Base-by-base conservation (phyloP, 1,140 invertebrate genomes). In the Apis cerana region DNA sequence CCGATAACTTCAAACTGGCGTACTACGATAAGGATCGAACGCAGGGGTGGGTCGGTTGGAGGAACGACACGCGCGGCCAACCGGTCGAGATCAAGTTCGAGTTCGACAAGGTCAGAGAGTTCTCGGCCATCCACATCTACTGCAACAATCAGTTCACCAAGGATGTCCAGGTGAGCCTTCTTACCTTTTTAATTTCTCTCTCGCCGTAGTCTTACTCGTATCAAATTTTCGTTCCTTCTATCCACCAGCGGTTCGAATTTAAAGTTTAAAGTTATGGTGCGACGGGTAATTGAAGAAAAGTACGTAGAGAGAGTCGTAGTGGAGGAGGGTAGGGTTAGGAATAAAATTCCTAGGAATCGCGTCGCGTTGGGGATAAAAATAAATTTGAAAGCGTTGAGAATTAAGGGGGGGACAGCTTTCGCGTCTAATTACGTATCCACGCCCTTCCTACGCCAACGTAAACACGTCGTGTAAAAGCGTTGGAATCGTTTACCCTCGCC, bases 31-130 rank as follows among this genome's bases (percentile, higher is more conserved):
- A 96, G 62, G 94, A 93, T 94, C 94, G 94, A 48, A 83, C 84
- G 19, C 96, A 97, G 90, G 96, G 97, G 43, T 99, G 98, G 98
- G 97, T 99, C n/a, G 98, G 98, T 2, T 99, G 98, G 98, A 95
- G 96, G 83, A 98, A 98, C 93, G 97, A 98, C 86, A 95, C 95
- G 0, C 95, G 96, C 21, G 95, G 95, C 13, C 95, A 95, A 83
- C 95, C 96, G 0, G 95, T 97, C 12, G 96, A 97, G 89, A 96
- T 98, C 83, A 96, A 96, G 78, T 98, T 98, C 93, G 97, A 98
- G 93, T 99, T 99, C 94, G 97, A 98, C 89, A 95, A 95, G 89
- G 96, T 98, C 33, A 94, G 97, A 12, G 98, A 99, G 93, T 98
- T 99, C 94, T 97, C 96, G 27, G 95, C 96, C 2, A 95, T 98